Evolutionary conservation across 2,113 vertebrate species (phyloP).

Genomic region (Crotalus tigris): DNA sequence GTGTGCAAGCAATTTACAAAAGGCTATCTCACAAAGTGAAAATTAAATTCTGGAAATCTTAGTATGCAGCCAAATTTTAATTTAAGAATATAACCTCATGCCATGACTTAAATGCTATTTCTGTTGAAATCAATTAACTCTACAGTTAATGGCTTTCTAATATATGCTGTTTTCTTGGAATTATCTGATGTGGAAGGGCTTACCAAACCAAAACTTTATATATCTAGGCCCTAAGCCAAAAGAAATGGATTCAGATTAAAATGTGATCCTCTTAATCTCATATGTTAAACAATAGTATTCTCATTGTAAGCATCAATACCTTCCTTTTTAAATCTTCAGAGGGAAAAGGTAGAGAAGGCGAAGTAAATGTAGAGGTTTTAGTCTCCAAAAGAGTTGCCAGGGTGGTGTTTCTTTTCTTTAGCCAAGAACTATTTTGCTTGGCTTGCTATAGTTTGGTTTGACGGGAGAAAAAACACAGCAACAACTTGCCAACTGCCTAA

Average conservation of each 20-base stretch:
- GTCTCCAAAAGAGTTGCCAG: constrained; percentile 74
- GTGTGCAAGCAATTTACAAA: constrained; percentile 4
- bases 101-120: neutral
- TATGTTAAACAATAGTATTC: constrained; percentile 41
- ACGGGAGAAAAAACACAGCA: neutral
- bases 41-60: neutral
- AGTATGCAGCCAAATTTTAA: neutral
- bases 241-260: constrained; percentile 32
- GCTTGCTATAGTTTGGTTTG: constrained; percentile 62
- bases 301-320: constrained; percentile 52
- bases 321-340: constrained; percentile 62
- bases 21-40: neutral
- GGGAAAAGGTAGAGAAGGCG: neutral
- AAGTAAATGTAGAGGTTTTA: constrained; percentile 58
- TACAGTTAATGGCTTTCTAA: neutral
- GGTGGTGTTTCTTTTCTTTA: constrained; percentile 58
- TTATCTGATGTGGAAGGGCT: neutral
- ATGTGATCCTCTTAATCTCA: constrained; percentile 33
- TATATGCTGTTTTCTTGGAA: neutral
- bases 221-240: constrained; percentile 25
- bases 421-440: constrained; percentile 77
- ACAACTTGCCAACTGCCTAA: constrained; percentile 49
- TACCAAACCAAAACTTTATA: neutral
- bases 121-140: neutral
- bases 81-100: neutral